These are phyloP conservation scores for Conops quadrifasciatus DNA, from an alignment of 2,888 invertebrate genomes.

Conservation along the genomic window DNA sequence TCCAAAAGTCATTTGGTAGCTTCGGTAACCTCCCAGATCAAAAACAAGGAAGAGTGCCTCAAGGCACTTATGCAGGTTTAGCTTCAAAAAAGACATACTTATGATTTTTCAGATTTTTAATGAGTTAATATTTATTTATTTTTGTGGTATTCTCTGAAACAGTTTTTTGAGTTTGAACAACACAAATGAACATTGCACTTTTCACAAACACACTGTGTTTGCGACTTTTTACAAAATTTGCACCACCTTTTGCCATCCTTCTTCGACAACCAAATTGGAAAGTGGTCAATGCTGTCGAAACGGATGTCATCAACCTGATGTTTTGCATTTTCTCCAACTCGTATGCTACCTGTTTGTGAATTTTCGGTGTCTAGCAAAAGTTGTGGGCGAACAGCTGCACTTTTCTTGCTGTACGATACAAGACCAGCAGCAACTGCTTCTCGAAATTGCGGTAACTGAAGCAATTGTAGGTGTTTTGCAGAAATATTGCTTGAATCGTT, in stretches of 20 bases:
- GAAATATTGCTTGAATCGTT: slow-evolving; percentile 18
- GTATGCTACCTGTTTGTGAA: slow-evolving; percentile 2
- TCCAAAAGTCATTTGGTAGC: neutral
- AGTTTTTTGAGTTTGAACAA: too few relatives aligned
- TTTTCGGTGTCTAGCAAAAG: slow-evolving; percentile 1
- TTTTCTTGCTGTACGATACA: slow-evolving; percentile 34
- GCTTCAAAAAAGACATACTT: neutral
- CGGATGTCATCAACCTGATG: too few relatives aligned
- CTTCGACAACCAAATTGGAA: too few relatives aligned
- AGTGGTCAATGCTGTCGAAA: too few relatives aligned
- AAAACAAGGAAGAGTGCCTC: too few relatives aligned
- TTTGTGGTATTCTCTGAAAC: slow-evolving; percentile 13
- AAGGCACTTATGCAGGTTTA: neutral
- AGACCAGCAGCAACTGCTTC: slow-evolving; percentile 39
- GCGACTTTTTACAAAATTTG: too few relatives aligned
- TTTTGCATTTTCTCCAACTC: slow-evolving; percentile 26
- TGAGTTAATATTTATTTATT: slow-evolving; percentile 3
- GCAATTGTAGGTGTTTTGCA: slow-evolving; percentile 30
- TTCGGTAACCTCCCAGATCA: neutral
- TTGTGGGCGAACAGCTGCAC: neutral
- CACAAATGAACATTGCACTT: too few relatives aligned
- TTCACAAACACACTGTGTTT: too few relatives aligned
- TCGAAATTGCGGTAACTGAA: slow-evolving; percentile 39
- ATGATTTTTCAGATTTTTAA: neutral
- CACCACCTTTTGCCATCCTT: too few relatives aligned